Percentiles rank a stretch among this genome's conserved stretches.
phyloP scores from a whole-genome alignment of 2,113 vertebrate genomes.

The Sylvietta virens region DNA sequence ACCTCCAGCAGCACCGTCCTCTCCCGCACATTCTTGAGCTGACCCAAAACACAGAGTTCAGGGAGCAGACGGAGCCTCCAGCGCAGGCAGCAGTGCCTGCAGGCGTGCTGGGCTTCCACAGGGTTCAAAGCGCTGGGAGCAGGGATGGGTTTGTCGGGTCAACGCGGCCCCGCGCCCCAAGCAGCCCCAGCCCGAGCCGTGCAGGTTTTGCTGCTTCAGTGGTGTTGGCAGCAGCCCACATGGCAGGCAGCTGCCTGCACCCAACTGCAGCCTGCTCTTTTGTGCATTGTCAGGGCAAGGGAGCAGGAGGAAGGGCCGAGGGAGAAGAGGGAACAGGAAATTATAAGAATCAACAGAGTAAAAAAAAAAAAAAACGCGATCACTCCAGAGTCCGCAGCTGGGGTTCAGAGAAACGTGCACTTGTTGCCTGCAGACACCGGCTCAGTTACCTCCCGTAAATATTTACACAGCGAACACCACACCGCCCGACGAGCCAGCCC shows the following conservation, averaged over 20 bases:
- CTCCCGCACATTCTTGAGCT: background rate
- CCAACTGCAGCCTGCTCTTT: constrained; percentile 44
- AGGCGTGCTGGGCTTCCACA: background rate
- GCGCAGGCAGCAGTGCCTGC: background rate
- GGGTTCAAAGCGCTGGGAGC: background rate
- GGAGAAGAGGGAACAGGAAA: constrained; percentile 3
- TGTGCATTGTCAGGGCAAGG: constrained; percentile 41
- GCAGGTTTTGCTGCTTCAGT: constrained; percentile 42
- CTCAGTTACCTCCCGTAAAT: background rate
- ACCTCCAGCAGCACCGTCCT: background rate
- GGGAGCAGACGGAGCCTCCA: background rate
- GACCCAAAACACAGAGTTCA: constrained; percentile 42
- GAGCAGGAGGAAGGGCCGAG: background rate
- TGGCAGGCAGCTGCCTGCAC: constrained; percentile 48
- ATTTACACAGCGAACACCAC: background rate
- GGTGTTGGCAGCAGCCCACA: constrained; percentile 46
- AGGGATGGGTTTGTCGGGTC: background rate
- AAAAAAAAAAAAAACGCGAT: background rate
- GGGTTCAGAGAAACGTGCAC: background rate
- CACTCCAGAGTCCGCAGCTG: background rate
- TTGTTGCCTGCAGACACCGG: constrained; percentile 26
- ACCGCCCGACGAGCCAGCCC: background rate
- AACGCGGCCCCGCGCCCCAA: background rate
- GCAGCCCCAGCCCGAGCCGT: background rate
- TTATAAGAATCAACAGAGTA: background rate